phyloP scores from a whole-genome alignment of 2,797 vertebrate genomes.

The Anguilla pacifica region DNA sequence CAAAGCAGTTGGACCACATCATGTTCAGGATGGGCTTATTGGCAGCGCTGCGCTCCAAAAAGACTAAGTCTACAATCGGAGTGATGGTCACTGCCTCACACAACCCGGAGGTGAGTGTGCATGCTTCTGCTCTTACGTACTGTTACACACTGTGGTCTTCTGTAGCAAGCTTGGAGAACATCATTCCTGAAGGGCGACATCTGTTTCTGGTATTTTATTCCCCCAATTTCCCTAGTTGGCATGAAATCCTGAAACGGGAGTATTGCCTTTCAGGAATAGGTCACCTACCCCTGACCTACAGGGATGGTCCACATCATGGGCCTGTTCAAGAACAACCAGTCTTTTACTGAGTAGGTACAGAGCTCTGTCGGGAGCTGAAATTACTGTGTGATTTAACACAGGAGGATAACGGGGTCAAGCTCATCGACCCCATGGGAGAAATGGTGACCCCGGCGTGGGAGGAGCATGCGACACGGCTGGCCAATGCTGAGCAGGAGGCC shows the following conservation, averaged over 20 bases:
- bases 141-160: background rate
- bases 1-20: conserved; percentile 82
- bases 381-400: conserved; percentile 49
- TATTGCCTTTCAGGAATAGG: background rate
- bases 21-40: conserved; percentile 96
- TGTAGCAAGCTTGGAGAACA: background rate
- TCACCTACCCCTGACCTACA: too few species aligned
- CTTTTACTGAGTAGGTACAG: background rate
- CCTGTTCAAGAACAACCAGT: too few species aligned
- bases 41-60: conserved; percentile 83
- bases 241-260: background rate
- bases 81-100: conserved; percentile 98
- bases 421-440: conserved; percentile 92
- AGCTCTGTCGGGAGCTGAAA: background rate
- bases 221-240: background rate
- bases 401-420: conserved; percentile 95
- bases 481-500: conserved; percentile 84
- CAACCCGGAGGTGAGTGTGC: conserved; percentile 85
- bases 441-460: conserved; percentile 91
- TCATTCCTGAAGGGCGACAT: background rate
- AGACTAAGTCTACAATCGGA: conserved; percentile 81
- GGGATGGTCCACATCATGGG: too few species aligned
- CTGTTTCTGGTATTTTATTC: background rate
- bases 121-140: background rate
- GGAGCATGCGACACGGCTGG: conserved; percentile 83